These are phyloP conservation scores for Lycaena phlaeas DNA, from an alignment of 2,888 invertebrate species.

Conservation along the genomic window DNA sequence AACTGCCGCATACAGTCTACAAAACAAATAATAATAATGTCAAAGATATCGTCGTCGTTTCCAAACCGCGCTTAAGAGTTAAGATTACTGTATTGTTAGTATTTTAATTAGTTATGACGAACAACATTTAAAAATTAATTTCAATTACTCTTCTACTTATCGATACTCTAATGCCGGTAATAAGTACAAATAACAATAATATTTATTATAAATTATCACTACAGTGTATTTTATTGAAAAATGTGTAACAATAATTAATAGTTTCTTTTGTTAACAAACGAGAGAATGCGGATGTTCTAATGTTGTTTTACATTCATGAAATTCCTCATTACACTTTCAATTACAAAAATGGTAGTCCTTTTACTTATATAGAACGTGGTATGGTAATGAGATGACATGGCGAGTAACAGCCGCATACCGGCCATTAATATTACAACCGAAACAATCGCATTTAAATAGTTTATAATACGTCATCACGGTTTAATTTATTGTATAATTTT, in stretches of 20 bases:
- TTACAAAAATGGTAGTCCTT: slow-evolving; percentile 30
- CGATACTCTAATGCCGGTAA: too few relatives aligned
- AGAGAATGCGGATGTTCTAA: too few relatives aligned
- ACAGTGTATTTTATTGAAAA: too few relatives aligned
- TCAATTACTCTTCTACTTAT: too few relatives aligned
- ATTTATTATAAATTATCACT: too few relatives aligned
- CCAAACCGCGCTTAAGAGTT: too few relatives aligned
- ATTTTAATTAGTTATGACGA: too few relatives aligned
- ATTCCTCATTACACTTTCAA: slow-evolving; percentile 25
- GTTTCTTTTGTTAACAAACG: not conserved
- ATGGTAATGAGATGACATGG: slow-evolving; percentile 38
- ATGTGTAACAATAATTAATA: not conserved
- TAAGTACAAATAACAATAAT: too few relatives aligned
- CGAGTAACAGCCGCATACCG: slow-evolving; percentile 21
- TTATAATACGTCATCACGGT: not conserved
- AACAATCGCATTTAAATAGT: not conserved
- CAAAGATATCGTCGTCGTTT: slow-evolving; percentile 3
- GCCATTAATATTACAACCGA: slow-evolving; percentile 15
- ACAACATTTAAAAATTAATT: too few relatives aligned
- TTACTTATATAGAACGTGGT: slow-evolving; percentile 26
- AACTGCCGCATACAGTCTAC: slow-evolving; percentile 19
- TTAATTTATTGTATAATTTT: slow-evolving; percentile 5
- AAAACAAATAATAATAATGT: slow-evolving; percentile 8
- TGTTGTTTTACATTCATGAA: slow-evolving; percentile 8
- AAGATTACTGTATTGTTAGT: not conserved